A percentile compares a stretch with the other conserved stretches of the same genome.
Evolutionary conservation across 2,888 invertebrate genomes (phyloP).

Genomic region (Dyspetes luteomarginatus): DNA sequence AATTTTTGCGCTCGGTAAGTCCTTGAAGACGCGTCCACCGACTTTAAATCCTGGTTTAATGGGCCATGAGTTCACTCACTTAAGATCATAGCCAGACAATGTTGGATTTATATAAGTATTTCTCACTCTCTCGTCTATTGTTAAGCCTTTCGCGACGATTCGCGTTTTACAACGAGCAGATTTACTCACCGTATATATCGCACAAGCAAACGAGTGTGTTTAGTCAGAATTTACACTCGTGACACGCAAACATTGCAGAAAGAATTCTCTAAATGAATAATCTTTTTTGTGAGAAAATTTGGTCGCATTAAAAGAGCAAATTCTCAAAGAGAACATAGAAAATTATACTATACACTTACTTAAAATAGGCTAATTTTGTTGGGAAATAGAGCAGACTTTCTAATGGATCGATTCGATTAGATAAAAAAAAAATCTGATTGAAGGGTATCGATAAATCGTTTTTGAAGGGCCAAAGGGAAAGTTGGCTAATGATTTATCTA

Average conservation of each 20-base stretch:
- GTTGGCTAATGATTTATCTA: too few relatives aligned
- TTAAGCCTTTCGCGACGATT: background rate
- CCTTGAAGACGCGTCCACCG: slow-evolving; percentile 75
- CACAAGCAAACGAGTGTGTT: slow-evolving; percentile 22
- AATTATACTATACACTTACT: background rate
- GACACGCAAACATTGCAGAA: slow-evolving; percentile 37
- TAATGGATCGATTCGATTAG: background rate
- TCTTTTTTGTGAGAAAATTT: too few relatives aligned
- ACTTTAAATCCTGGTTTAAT: slow-evolving; percentile 69
- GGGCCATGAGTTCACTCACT: slow-evolving; percentile 44
- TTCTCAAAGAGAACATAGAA: background rate
- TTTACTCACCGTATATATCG: slow-evolving; percentile 38
- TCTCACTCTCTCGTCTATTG: slow-evolving; percentile 1
- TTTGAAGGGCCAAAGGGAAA: too few relatives aligned
- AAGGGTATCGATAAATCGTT: too few relatives aligned
- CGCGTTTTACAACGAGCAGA: slow-evolving; percentile 15
- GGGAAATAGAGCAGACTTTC: slow-evolving; percentile 13
- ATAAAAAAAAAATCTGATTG: too few relatives aligned
- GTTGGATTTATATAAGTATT: slow-evolving; percentile 67
- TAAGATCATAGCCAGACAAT: slow-evolving; percentile 56
- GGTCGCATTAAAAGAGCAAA: background rate
- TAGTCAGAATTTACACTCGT: slow-evolving; percentile 11
- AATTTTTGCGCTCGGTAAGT: slow-evolving; percentile 57
- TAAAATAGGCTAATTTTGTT: background rate
- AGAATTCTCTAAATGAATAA: too few relatives aligned